These are phyloP conservation scores for Anorthoa munda DNA, from an alignment of 2,888 invertebrate species.

Conservation along the genomic window DNA sequence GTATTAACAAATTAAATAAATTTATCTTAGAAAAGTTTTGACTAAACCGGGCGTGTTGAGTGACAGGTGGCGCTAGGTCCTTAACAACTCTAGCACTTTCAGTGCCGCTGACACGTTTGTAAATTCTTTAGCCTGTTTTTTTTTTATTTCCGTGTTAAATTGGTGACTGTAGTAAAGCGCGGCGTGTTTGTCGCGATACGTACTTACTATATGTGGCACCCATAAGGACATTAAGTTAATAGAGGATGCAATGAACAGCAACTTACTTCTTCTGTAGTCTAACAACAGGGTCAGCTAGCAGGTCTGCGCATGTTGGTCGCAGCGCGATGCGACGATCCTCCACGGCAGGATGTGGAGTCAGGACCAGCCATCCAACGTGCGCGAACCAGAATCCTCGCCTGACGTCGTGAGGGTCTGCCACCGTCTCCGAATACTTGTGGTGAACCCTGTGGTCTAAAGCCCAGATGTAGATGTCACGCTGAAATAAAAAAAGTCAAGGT, in stretches of 20 bases:
- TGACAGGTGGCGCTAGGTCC: background rate
- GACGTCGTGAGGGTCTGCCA: conserved; percentile 96
- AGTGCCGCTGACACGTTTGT: background rate
- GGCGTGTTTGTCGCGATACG: too few species aligned
- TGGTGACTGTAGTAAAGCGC: too few species aligned
- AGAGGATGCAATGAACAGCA: background rate
- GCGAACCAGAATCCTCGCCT: conserved; percentile 97
- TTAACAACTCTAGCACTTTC: background rate
- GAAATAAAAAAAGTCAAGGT: conserved; percentile 68
- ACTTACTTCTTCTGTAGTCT: conserved; percentile 94
- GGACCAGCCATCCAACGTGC: conserved; percentile 97
- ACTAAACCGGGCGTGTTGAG: background rate
- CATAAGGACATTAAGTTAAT: too few species aligned
- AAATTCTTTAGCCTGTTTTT: too few species aligned
- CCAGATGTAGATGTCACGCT: conserved; percentile 97
- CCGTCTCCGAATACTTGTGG: conserved; percentile 97
- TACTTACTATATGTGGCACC: too few species aligned
- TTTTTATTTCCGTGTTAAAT: too few species aligned
- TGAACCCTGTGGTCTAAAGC: conserved; percentile 96
- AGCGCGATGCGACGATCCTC: conserved; percentile 92
- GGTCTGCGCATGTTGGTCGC: conserved; percentile 92
- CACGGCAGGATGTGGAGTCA: conserved; percentile 95
- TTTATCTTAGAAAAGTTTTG: background rate
- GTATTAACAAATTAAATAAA: too few species aligned
- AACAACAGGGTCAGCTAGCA: conserved; percentile 94